Percentiles rank a stretch among this genome's conserved stretches.
These are phyloP conservation scores for Typhlichthys eigenmanni DNA, from an alignment of 2,797 vertebrate genomes.

Conservation along the genomic window DNA sequence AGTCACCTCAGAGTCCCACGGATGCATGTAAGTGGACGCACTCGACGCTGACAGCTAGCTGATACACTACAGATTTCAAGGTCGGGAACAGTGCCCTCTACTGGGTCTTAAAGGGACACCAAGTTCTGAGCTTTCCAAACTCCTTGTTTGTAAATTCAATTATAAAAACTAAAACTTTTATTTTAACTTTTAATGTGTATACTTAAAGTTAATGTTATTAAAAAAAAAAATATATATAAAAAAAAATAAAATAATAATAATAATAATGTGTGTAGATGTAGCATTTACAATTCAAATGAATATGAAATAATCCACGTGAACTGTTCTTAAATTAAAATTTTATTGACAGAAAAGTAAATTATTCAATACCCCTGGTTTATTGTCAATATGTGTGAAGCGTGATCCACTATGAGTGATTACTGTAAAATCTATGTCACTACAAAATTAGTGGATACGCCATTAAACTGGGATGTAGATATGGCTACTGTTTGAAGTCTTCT, in stretches of 20 bases:
- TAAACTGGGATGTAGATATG: conserved; percentile 45
- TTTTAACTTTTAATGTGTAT: too few species aligned
- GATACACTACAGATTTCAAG: conserved; percentile 23
- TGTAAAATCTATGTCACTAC: conserved; percentile 62
- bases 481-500: conserved; percentile 19
- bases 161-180: too few species aligned
- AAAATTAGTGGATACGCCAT: conserved; percentile 53
- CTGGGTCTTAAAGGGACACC: conserved; percentile 73
- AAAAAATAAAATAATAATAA: too few species aligned
- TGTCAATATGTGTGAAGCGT: conserved; percentile 45
- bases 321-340: conserved; percentile 57
- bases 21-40: conserved; percentile 22
- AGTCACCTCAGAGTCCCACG: conserved; percentile 31
- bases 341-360: conserved; percentile 64
- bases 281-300: conserved; percentile 24
- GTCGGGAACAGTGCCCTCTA: conserved; percentile 21
- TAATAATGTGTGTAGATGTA: background rate
- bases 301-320: conserved; percentile 48
- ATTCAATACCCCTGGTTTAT: conserved; percentile 63
- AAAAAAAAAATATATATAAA: too few species aligned
- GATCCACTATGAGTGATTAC: conserved; percentile 42
- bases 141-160: too few species aligned
- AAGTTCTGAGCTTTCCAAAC: background rate
- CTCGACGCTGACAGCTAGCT: conserved; percentile 31
- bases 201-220: too few species aligned